Evolutionary conservation across 2,113 vertebrate genomes (phyloP).

Genomic region (Calidris pugnax): DNA sequence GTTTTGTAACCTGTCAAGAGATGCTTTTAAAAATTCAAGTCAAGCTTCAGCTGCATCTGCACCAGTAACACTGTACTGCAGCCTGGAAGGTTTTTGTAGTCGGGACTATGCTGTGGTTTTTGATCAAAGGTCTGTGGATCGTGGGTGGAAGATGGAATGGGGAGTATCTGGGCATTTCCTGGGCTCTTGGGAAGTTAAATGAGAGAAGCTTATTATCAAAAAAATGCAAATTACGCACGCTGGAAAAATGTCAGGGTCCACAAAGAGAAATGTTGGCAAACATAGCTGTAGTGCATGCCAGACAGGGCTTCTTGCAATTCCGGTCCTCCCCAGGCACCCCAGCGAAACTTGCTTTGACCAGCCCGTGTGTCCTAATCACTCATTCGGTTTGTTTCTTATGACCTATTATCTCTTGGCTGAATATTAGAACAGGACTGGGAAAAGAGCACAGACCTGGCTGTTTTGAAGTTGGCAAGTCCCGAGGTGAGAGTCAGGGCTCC

Average conservation of each 20-base stretch:
- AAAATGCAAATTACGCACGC: background rate
- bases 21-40: background rate
- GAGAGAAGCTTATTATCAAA: background rate
- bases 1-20: background rate
- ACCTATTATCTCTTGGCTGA: constrained; percentile 24
- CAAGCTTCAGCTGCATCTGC: background rate
- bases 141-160: background rate
- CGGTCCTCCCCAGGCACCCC: background rate
- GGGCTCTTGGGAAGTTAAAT: background rate
- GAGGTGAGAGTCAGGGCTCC: background rate
- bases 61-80: background rate
- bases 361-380: background rate
- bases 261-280: background rate
- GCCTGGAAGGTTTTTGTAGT: background rate
- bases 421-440: background rate
- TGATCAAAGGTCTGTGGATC: background rate
- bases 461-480: constrained; percentile 8
- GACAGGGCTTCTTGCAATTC: background rate
- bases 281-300: background rate
- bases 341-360: background rate
- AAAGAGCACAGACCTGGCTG: background rate
- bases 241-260: background rate
- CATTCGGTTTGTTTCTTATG: background rate
- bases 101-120: background rate
- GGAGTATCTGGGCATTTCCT: background rate